Conservation (phyloP, 1,140 invertebrate species). For the Drosophila tsacasi region DNA sequence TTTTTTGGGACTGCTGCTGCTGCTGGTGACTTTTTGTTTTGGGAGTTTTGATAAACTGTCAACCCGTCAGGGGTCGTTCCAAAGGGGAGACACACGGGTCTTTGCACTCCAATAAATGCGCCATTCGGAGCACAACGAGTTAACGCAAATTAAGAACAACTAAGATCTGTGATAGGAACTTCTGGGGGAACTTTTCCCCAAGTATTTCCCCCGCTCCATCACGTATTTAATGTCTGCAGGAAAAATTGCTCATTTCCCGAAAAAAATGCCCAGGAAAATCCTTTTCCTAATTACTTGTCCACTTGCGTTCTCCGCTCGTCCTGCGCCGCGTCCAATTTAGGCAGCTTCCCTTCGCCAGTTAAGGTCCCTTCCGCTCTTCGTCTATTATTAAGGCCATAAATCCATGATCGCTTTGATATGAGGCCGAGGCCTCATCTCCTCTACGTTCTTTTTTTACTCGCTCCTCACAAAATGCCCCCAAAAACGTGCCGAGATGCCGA, state of each 20-base stretch:
- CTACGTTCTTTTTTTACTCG: constrained; percentile 44
- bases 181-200: constrained; percentile 3
- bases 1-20: constrained; percentile 21
- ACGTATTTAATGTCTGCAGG: constrained; percentile 60
- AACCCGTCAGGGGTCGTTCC: constrained; percentile 28
- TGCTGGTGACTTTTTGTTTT: constrained; percentile 49
- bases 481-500: constrained; percentile 63
- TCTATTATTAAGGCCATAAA: constrained; percentile 83
- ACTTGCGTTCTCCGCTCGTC: constrained; percentile 50
- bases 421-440: constrained; percentile 26
- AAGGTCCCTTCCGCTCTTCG: constrained; percentile 26
- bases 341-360: constrained; percentile 19
- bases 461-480: constrained; percentile 66
- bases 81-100: constrained; percentile 19
- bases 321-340: constrained; percentile 38
- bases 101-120: constrained; percentile 31
- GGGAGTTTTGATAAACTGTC: constrained; percentile 73
- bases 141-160: constrained; percentile 25
- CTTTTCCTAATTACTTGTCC: constrained; percentile 82
- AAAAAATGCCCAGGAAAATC: constrained; percentile 50
- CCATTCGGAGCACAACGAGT: constrained; percentile 7
- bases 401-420: constrained; percentile 83
- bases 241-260: constrained; percentile 49
- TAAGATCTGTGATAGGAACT: constrained; percentile 19
- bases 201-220: constrained; percentile 21